Conservation (phyloP, 2,888 invertebrate species). For the Drosophila demipolita region DNA sequence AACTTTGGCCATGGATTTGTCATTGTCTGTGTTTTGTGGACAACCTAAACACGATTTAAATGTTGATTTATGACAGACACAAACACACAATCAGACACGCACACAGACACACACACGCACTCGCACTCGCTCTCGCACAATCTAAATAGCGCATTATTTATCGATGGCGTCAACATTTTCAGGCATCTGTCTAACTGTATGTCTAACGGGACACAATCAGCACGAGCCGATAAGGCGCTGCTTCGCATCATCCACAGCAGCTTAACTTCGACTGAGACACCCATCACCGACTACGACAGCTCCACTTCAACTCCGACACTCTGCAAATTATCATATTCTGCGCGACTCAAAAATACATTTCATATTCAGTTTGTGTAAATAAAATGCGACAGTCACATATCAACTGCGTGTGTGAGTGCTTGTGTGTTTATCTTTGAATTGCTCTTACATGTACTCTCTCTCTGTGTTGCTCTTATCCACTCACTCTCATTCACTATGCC, state of each 20-base stretch:
- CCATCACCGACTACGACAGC: not conserved
- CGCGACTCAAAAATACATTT: slow-evolving; percentile 51
- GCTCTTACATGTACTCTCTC: slow-evolving; percentile 15
- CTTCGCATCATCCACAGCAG: slow-evolving; percentile 31
- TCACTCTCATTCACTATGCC: not conserved
- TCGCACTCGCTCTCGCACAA: too few species aligned
- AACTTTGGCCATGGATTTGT: slow-evolving; percentile 22
- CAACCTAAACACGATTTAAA: slow-evolving; percentile 64
- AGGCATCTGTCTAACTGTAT: slow-evolving; percentile 11
- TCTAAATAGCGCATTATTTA: slow-evolving; percentile 67
- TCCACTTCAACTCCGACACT: not conserved
- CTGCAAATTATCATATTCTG: not conserved
- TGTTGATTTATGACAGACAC: slow-evolving; percentile 69
- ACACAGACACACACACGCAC: not conserved
- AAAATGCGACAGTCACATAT: slow-evolving; percentile 66
- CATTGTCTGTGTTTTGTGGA: slow-evolving; percentile 52
- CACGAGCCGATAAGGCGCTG: slow-evolving; percentile 10
- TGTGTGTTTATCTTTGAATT: slow-evolving; percentile 8
- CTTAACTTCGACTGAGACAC: slow-evolving; percentile 26
- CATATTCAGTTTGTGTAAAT: slow-evolving; percentile 68
- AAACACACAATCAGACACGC: slow-evolving; percentile 21
- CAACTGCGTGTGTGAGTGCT: slow-evolving; percentile 37
- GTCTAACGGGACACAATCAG: slow-evolving; percentile 17
- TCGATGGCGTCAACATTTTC: slow-evolving; percentile 58
- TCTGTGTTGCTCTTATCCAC: not conserved